Base-by-base conservation (phyloP, 2,113 vertebrate genomes). In the Xenotilapia leptura region DNA sequence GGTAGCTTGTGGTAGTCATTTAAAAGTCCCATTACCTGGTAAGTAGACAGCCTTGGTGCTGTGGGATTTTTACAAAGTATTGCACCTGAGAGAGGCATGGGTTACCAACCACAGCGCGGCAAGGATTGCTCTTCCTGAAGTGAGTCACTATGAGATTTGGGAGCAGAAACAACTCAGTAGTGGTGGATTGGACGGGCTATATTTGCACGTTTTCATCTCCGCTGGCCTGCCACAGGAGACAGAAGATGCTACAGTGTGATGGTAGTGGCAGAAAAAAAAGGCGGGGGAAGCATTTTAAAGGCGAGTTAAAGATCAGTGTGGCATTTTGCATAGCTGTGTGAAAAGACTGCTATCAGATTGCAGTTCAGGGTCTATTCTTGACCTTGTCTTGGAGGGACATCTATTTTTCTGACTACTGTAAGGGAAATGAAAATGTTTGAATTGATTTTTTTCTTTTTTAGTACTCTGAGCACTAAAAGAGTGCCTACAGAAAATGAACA, bases 1-100 rank as follows among this genome's bases (percentile, higher is more conserved):
- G 92, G 91, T 89, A 90, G 70, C 83, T 58, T 40, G 83, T 33
- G 87, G 51, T 81, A 83, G 86, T 86, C 86, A 38, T 92, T 92
- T 89, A 86, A 92, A 89, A 86, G 83, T 91, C 90, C 90, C 80
- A 90, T 89, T 90, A 92, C 88, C 85, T 80, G 89, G 86, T 47
- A 79, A 73, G 86, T 42, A 80, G 77, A 70, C 80, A 79, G 91
- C 62, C 73, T 87, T 33, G 38, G 62, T 80, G 60, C 82, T 80
- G 58, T 47, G 83, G 91, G 89, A 91, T 90, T 87, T 68, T 91
- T 84, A 82, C 88, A 83, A 92, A 93, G 91, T 13, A 90, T 82
- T 90, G 83, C 85, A 91, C 93, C 90, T 80, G 55, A 82, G 84
- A 88, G 86, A 89, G 84, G 89, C 85, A 83, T 81, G 83, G 90